Evolutionary conservation across 2,888 invertebrate genomes (phyloP).

Genomic region (Xiphydria camelus): DNA sequence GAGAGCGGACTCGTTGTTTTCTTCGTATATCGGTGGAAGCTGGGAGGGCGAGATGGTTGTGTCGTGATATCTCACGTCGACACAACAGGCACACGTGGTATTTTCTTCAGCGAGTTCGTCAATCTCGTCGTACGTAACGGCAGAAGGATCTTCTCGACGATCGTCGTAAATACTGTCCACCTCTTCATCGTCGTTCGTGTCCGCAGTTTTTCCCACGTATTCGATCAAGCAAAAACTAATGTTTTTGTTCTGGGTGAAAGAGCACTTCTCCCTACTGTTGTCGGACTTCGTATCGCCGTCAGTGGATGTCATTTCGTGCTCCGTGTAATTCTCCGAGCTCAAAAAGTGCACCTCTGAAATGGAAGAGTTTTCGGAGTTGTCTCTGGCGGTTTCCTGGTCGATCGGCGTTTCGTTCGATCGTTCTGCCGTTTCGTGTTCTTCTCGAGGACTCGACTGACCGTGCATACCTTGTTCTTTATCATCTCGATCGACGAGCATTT

Average conservation of each 20-base stretch:
- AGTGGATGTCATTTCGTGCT: conserved; percentile 30
- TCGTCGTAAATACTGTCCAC: too few relatives aligned
- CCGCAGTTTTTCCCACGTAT: not conserved
- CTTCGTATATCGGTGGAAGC: conserved; percentile 13
- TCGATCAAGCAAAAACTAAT: conserved; percentile 1
- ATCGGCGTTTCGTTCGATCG: conserved; percentile 14
- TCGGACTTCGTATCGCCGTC: conserved; percentile 41
- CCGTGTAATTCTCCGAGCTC: conserved; percentile 24
- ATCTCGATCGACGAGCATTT: too few relatives aligned
- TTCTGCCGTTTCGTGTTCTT: conserved; percentile 10
- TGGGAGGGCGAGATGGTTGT: not conserved
- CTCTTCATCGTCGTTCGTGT: not conserved
- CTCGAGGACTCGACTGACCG: too few relatives aligned
- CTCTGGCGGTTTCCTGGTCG: too few relatives aligned
- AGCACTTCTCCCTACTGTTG: conserved; percentile 30
- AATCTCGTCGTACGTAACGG: not conserved
- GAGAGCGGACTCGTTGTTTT: conserved; percentile 5
- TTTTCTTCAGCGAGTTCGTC: conserved; percentile 3
- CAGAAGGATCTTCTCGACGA: too few relatives aligned
- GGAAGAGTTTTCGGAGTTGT: conserved; percentile 14
- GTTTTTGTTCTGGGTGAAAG: conserved; percentile 8
- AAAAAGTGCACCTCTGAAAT: conserved; percentile 12
- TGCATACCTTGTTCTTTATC: too few relatives aligned
- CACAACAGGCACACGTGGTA: conserved; percentile 11
- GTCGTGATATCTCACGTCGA: conserved; percentile 1